Base-by-base conservation (phyloP, 2,113 vertebrate species). In the Pituophis catenifer region DNA sequence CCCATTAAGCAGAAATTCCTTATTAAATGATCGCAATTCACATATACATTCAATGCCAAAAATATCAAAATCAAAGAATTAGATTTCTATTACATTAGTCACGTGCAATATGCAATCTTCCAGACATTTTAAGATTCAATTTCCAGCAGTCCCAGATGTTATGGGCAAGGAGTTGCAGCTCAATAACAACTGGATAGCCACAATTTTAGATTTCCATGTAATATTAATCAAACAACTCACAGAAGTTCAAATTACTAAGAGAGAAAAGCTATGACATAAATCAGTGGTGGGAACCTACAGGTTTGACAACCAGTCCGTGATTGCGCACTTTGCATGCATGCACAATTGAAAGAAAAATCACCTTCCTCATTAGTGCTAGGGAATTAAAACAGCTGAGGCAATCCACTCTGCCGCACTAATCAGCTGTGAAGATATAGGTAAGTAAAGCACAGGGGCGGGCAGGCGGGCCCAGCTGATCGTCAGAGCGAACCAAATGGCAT, bases 11-110 rank as follows among this genome's bases (percentile, higher is more conserved):
- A 92, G 94, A 93, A 62, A 96, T 55, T 92, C 65, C 88, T 94
- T 91, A 95, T 95, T 95, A 96, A 97, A 96, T 96, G 93, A 95
- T 95, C 95, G 91, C 90, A 90, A 97, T 94, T 96, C 94, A 85
- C 85, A 86, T 50, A 55, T 96, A 95, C 94, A 95, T 93, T 95
- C 89, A 91, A 91, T 94, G 92, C 91, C 91, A 95, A 95, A 91
- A 91, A 93, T 85, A 95, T 94, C 48, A 94, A 94, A 95, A 95
- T 38, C 1, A 0, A 93, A 90, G 92, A 19, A 95, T 75, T 95
- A 94, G 54, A 94, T 15, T 93, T 93, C 0, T 0, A 95, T 70
- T 91, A 89, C n/a, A 57, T 90, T 75, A 88, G 8, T 85, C 33
- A 38, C 2, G 15, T 19, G 70, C 70, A 38, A 81, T 38, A 81